Percentiles rank a stretch among this genome's conserved stretches.
Conservation (phyloP, 2,888 invertebrate species). For the Chloromyia formosa region DNA sequence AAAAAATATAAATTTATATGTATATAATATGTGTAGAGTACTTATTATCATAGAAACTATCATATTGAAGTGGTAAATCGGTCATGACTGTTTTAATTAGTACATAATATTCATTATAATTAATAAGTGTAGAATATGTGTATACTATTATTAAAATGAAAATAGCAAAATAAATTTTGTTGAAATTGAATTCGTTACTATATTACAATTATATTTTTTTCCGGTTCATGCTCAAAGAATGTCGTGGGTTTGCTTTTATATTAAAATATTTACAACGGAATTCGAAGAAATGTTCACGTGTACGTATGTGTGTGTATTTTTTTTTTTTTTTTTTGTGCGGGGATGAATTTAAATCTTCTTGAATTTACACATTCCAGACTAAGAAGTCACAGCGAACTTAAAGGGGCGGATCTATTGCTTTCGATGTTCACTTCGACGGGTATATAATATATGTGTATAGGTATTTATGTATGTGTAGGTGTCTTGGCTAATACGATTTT, state of each 20-base stretch:
- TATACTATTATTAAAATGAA: slow-evolving; percentile 30
- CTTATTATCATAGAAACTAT: slow-evolving; percentile 27
- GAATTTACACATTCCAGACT: slow-evolving; percentile 10
- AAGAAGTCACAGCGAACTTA: slow-evolving; percentile 10
- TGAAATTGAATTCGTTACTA: slow-evolving; percentile 29
- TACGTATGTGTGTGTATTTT: no score
- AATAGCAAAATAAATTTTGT: slow-evolving; percentile 30
- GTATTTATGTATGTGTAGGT: not conserved
- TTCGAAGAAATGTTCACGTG: not conserved
- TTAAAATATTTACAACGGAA: slow-evolving; percentile 41
- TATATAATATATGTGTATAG: not conserved
- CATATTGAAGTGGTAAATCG: slow-evolving; percentile 26
- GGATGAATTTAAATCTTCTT: slow-evolving; percentile 1
- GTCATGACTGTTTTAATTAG: slow-evolving; percentile 21
- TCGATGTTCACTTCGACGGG: slow-evolving; percentile 25
- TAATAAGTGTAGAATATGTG: not conserved
- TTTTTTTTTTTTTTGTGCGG: slow-evolving; percentile 12
- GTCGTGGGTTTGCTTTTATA: not conserved
- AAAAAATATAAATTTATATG: slow-evolving; percentile 4
- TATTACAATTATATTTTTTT: slow-evolving; percentile 33
- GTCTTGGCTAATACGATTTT: no score
- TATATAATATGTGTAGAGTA: slow-evolving; percentile 29
- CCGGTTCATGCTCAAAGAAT: not conserved
- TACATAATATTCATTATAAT: no score
- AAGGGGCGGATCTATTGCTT: slow-evolving; percentile 12